phyloP scores from a whole-genome alignment of 2,888 invertebrate genomes.

The Drosophila rellima region DNA sequence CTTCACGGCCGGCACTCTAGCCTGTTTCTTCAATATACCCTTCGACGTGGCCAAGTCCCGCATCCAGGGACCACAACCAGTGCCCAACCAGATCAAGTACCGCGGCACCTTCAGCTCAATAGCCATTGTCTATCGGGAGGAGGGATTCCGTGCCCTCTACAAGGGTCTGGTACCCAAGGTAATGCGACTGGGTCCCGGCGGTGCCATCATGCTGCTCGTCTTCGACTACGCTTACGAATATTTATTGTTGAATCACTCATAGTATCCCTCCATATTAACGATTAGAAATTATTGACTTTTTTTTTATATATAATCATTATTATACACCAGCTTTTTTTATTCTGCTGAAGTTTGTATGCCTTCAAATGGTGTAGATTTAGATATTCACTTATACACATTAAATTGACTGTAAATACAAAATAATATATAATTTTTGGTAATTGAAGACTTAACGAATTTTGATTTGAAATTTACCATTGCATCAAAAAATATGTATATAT shows the following conservation, averaged over 20 bases:
- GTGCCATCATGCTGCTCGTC: constrained; percentile 97
- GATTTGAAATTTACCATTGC: too few species aligned
- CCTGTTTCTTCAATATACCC: constrained; percentile 95
- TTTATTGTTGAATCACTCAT: constrained; percentile 84
- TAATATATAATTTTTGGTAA: not conserved
- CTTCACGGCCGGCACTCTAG: constrained; percentile 94
- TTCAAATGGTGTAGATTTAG: not conserved
- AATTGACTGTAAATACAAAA: constrained; percentile 13
- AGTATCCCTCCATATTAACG: constrained; percentile 1
- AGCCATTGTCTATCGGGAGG: constrained; percentile 91
- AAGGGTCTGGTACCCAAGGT: constrained; percentile 97
- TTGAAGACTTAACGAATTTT: not conserved
- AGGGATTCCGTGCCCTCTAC: constrained; percentile 95
- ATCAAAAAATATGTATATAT: too few species aligned
- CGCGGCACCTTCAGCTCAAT: constrained; percentile 91
- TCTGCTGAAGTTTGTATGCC: not conserved
- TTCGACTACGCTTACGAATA: constrained; percentile 94
- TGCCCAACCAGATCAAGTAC: constrained; percentile 91
- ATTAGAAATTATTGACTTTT: constrained; percentile 4
- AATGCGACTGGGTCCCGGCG: constrained; percentile 96
- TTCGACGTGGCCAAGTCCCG: constrained; percentile 98
- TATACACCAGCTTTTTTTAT: not conserved
- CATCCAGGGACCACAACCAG: constrained; percentile 96
- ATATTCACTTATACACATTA: not conserved
- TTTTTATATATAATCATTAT: not conserved